A percentile compares a stretch with the other conserved stretches of the same genome.
Evolutionary conservation across 2,113 vertebrate species (phyloP).

Genomic region (Barnardius zonarius): DNA sequence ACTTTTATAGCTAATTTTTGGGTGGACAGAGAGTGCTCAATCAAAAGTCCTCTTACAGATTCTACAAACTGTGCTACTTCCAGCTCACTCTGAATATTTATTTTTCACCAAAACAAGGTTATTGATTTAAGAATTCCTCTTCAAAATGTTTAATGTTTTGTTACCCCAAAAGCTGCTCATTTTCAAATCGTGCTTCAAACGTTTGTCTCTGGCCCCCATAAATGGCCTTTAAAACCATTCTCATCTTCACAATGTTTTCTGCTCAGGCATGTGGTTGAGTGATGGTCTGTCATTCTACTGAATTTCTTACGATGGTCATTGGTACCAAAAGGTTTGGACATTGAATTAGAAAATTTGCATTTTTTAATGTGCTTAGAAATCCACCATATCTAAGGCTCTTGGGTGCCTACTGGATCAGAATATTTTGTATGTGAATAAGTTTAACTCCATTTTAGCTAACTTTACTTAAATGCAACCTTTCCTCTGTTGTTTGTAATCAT

Average conservation of each 20-base stretch:
- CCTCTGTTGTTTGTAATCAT: neutral
- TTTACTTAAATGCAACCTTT: neutral
- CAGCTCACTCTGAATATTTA: neutral
- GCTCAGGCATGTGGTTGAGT: neutral
- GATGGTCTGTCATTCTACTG: neutral
- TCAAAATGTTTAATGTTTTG: neutral
- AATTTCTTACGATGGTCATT: neutral
- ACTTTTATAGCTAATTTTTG: neutral
- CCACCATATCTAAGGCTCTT: neutral
- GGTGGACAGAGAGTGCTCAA: neutral
- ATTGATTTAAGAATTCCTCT: neutral
- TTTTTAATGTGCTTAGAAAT: neutral
- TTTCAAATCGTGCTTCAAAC: neutral
- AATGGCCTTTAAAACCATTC: neutral
- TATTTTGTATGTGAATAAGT: neutral
- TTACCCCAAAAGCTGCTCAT: neutral
- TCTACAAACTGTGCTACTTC: neutral
- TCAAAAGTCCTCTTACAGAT: neutral
- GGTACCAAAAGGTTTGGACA: neutral
- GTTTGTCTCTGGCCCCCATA: neutral
- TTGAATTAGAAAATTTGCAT: neutral
- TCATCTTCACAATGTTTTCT: neutral
- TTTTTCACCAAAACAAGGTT: neutral
- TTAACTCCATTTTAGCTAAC: neutral
- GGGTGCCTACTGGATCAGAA: neutral